Evolutionary conservation across 2,888 invertebrate genomes (phyloP), one percentile per base, ranked within the genome.

Genomic region (Drosophila emarginata): DNA sequence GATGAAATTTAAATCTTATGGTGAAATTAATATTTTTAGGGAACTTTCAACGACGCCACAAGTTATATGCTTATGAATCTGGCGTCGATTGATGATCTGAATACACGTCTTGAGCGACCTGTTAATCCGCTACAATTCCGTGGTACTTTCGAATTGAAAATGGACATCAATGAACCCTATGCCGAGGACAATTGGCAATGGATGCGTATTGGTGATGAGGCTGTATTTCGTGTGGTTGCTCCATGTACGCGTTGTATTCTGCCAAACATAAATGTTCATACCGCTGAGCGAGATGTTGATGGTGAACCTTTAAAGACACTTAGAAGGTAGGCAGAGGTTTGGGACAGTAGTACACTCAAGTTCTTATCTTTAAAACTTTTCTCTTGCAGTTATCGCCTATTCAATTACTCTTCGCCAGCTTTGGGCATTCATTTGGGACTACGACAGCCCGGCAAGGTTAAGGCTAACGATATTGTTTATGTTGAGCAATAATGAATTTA

Each of bases 101-200:
- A 95, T 86, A 92, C 90, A 1, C 93, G 94, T 0, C 89, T 92
- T 0, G 91, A 92, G 37, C 89, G 91, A 5, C 91, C 93, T 4
- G 93, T 95, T 0, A 89, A 91, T 14, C 87, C 93, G 1, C 91
- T 92, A 9, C 93, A 94, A 72, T 96, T 96, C 89, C 93, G 96
- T 52, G 94, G 95, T 0, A 96, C 95, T 90, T 95, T 96, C 79
- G 92, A 95, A 5, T 90, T 96, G 2, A 92, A 93, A 64, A 91
- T 92, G 60, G 95, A 94, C 5, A 94, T 94, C 0, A 92, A 93
- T 1, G 80, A 91, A 53, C 90, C 95, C 0, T 94, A 93, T 79
- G 95, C 93, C 2, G 95, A 96, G 90, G 96, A 96, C 80, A 90
- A 92, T 5, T 96, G 96, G 95, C 93, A 94, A 62, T 96, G 94